Base-by-base conservation (phyloP, 2,113 vertebrate genomes). In the Orientallactaga bullata region DNA sequence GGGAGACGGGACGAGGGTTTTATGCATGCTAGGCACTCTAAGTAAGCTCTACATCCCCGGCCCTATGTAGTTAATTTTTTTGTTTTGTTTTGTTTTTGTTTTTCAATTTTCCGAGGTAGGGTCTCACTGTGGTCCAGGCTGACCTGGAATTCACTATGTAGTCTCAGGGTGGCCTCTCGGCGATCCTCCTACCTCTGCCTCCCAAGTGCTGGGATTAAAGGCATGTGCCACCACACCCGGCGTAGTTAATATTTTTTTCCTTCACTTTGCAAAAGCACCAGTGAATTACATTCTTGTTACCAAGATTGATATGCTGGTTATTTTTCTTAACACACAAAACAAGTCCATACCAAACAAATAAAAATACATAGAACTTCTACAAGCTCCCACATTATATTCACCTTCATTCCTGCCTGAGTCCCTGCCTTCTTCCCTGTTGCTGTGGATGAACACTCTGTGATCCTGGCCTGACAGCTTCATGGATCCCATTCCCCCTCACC, bases 311-410 rank as follows among this genome's bases (percentile, higher is more conserved):
- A 65, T n/a, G 58, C 35, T 61, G 72, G 76, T 78, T 95, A 89
- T 80, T 94, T 83, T 90, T 83, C 20, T 58, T 86, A 85, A 89
- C 58, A 65, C 71, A 37, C 71, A 81, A 88, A 94, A 61, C 63
- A 83, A 86, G 90, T 21, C 61, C 26, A 47, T 10, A 32, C 28
- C 28, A 47, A 26, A 65, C 28, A 83, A 66, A 66, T 63, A 63
- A 63, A 63, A 63, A 63, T 63, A 63, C 23, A 68, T 0, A 5
- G 51, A 84, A 86, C 42, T 76, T 85, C 76, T 5, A 77, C 65
- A 66, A 85, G 73, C 55, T 61, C 90, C 63, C 88, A 66, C 8
- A 1, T 65, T 61, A 9, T 20, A 18, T 51, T 88, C 76, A 79
- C 63, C 84, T n/a, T 32, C 72, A 88, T 74, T 69, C 71, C 74